Percentiles rank a stretch among this genome's conserved stretches.
Conservation (phyloP, 2,797 vertebrate species). For the Harpagifer antarcticus region DNA sequence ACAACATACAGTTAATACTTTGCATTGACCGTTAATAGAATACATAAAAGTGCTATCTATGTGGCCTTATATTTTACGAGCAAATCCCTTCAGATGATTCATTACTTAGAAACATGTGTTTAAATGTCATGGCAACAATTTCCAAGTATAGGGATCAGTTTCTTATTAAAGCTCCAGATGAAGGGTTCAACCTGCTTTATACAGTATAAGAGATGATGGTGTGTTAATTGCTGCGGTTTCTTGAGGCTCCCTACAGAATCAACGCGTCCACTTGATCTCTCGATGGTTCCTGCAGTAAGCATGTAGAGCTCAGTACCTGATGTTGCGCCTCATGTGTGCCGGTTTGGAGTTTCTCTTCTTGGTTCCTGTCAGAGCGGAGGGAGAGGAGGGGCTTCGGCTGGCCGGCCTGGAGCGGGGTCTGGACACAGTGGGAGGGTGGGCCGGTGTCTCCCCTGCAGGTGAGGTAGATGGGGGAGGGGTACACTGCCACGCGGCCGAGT, state of each 20-base stretch:
- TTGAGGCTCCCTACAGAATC: neutral
- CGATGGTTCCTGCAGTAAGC: neutral
- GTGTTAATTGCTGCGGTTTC: neutral
- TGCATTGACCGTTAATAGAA: no score
- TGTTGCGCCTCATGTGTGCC: conserved; percentile 94
- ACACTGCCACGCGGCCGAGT: conserved; percentile 88
- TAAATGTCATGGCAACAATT: neutral
- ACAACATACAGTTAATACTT: no score
- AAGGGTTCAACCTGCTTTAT: neutral
- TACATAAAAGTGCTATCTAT: neutral
- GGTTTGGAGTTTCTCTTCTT: conserved; percentile 93
- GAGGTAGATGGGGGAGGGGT: conserved; percentile 90
- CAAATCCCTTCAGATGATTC: neutral
- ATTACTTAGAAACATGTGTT: neutral
- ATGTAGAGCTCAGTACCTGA: conserved; percentile 83
- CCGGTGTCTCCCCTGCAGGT: conserved; percentile 87
- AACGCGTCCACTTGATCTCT: neutral
- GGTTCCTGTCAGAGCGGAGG: conserved; percentile 80
- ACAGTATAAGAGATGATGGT: neutral
- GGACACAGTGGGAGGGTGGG: conserved; percentile 46
- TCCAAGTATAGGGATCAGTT: neutral
- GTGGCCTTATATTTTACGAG: neutral
- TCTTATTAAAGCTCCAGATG: neutral
- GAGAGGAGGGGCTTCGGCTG: conserved; percentile 82
- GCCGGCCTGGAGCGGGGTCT: conserved; percentile 79